Percentiles rank a stretch among this genome's conserved stretches.
phyloP scores from a whole-genome alignment of 2,797 vertebrate species.

The Anguilla pacifica region DNA sequence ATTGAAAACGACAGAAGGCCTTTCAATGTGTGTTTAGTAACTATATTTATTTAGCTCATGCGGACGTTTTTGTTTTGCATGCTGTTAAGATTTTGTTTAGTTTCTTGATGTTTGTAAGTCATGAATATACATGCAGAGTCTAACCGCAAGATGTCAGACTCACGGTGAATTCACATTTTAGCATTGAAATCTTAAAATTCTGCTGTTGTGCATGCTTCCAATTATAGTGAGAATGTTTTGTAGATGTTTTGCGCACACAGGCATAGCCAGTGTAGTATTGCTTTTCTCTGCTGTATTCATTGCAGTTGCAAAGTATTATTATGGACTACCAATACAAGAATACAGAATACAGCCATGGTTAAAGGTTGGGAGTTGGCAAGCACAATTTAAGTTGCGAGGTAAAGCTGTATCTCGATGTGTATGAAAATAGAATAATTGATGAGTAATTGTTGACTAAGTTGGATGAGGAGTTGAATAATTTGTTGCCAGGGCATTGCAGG shows the following conservation, averaged over 20 bases:
- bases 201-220: constrained; percentile 24
- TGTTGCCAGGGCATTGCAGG: background rate
- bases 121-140: constrained; percentile 3
- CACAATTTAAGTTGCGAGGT: background rate
- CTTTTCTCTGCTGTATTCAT: background rate
- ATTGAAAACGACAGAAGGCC: too few relatives aligned
- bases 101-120: constrained; percentile 1
- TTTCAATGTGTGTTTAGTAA: background rate
- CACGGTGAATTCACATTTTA: constrained; percentile 53
- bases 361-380: background rate
- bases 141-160: background rate
- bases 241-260: background rate
- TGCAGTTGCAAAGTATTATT: background rate
- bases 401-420: background rate
- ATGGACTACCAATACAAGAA: background rate
- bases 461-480: background rate
- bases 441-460: background rate
- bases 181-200: background rate
- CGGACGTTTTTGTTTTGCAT: background rate
- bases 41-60: background rate
- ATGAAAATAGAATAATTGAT: background rate
- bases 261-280: background rate
- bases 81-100: constrained; percentile 27
- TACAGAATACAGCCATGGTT: background rate
- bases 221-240: constrained; percentile 37